These are phyloP conservation scores for Amphiura filiformis DNA, from an alignment of 35 echinoderm and acorn worm species.

Conservation along the genomic window DNA sequence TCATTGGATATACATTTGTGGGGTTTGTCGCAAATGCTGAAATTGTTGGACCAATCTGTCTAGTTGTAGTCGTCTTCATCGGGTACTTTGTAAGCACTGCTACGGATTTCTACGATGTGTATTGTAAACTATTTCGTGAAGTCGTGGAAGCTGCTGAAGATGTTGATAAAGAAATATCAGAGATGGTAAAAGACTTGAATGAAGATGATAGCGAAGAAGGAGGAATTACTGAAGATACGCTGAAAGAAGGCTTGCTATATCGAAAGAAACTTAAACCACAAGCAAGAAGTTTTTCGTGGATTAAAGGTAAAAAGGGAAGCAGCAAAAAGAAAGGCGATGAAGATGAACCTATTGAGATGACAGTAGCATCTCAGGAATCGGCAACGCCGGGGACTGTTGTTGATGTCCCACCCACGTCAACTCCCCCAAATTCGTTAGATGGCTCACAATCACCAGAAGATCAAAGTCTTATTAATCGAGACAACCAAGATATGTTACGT, in stretches of 20 bases:
- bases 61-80: conserved; percentile 46
- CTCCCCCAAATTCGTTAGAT: neutral
- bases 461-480: neutral
- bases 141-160: conserved; percentile 54
- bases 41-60: conserved; percentile 44
- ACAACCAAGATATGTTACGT: neutral
- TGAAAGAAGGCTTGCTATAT: neutral
- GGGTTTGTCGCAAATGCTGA: conserved; percentile 77
- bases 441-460: neutral
- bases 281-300: neutral
- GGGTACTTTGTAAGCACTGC: conserved; percentile 54
- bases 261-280: neutral
- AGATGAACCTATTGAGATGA: neutral
- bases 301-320: neutral
- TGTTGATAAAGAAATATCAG: conserved; percentile 7
- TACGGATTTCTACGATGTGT: conserved; percentile 72
- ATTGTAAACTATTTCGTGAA: conserved; percentile 49
- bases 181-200: neutral
- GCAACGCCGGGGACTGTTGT: neutral
- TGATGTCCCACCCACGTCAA: neutral
- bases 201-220: neutral
- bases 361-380: neutral
- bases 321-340: neutral
- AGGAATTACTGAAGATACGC: neutral
- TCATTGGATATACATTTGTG: conserved; percentile 75